Evolutionary conservation across 2,113 vertebrate genomes (phyloP).

Genomic region (Callochromis pleurospilus): DNA sequence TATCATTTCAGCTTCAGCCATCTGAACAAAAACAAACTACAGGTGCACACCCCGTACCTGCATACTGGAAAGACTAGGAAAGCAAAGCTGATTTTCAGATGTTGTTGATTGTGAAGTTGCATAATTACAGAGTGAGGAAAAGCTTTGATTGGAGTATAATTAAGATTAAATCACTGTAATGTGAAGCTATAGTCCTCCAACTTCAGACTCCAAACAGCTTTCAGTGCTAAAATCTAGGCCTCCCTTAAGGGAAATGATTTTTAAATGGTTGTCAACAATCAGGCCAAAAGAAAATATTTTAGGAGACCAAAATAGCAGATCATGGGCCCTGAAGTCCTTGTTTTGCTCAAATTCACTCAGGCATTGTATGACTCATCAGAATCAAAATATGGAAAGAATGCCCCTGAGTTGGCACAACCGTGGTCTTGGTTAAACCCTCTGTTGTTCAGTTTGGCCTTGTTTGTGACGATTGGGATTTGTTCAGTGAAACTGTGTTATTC

Average conservation of each 20-base stretch:
- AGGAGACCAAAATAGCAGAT: not conserved
- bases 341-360: conserved; percentile 66
- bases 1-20: not conserved
- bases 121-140: conserved; percentile 10
- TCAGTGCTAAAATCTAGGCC: not conserved
- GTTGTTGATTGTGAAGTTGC: not conserved
- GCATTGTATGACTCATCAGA: conserved; percentile 50
- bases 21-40: not conserved
- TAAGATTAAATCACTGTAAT: not conserved
- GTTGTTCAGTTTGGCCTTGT: conserved; percentile 60
- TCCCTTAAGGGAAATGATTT: not conserved
- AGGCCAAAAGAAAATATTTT: not conserved
- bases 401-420: conserved; percentile 52
- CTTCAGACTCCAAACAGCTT: not conserved
- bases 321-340: conserved; percentile 14
- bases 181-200: not conserved
- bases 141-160: not conserved
- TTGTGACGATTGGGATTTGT: conserved; percentile 54
- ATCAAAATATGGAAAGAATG: conserved; percentile 67
- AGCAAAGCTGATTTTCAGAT: not conserved
- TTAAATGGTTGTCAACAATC: not conserved
- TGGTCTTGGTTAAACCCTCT: conserved; percentile 58
- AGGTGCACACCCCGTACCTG: not conserved
- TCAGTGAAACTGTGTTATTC: conserved; percentile 60
- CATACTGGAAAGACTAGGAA: not conserved